Base-by-base conservation (phyloP, 2,888 invertebrate species). In the Palloptera scutellata region DNA sequence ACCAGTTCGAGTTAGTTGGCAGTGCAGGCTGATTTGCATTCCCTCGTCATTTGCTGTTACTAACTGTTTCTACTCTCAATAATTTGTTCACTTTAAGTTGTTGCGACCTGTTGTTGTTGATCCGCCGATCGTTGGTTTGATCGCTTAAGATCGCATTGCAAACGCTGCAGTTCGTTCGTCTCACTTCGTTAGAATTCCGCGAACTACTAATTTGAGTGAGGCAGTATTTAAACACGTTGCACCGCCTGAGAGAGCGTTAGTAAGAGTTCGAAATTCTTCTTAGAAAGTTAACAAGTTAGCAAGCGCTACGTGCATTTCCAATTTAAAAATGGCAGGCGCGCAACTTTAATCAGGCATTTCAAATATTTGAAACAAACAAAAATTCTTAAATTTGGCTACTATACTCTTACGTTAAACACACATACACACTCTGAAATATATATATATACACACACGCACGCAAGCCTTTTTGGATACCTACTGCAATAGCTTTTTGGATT, bases 181-280 rank as follows among this genome's bases (percentile, higher is more conserved):
- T 15, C 43, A 19, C 19, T 15, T 10, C n/a, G n/a, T 19, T 52
- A 3, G 9, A 15, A 58, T 8, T 59, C 9, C 4, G 17, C 11
- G 53, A 53, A 43, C 30, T 30, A 30, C 30, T 2, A 30, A 30
- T 30, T 30, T 30, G 30, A 30, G 30, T 17, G 15, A 17, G 43
- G 64, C 61, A 59, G 70, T 81, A 82, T 81, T 81, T 81, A 81
- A 82, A 70, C 71, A 70, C 70, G 73, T 70, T 75, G 77, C 68
- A 70, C 63, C 55, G 63, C 41, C 65, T 70, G 72, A 75, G 75
- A 73, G 73, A 73, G 75, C 70, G 73, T 75, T 79, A 81, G 83
- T 81, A 72, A 73, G 72, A 73, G 70, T 68, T 67, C 70, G 67
- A 70, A 72, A 67, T 73, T 72, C 71, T 64, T 17, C 62, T 66